Evolutionary conservation across 2,797 vertebrate genomes (phyloP), one percentile per base, ranked within the genome.

Genomic region (Pipistrellus kuhlii): DNA sequence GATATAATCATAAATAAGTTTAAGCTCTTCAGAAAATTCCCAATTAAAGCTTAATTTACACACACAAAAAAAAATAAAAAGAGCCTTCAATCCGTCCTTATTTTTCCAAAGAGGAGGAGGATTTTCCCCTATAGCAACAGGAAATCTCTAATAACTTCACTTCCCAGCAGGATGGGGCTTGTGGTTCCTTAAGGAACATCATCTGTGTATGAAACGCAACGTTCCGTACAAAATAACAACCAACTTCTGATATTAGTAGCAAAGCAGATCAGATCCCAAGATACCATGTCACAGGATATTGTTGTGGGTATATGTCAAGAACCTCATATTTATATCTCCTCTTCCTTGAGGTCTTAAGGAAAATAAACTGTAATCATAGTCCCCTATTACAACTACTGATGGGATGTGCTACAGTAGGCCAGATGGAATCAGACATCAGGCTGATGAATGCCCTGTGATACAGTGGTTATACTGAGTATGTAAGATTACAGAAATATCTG

Each of bases 141-240:
- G 32, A 88, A 84, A 77, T 83, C 59, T 78, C 46, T 64, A 89
- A 71, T 35, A 75, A 75, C 30, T 80, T 93, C 30, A 88, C 87
- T 93, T 86, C 66, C 32, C 55, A 88, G 55, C 32, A 85, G 38
- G 35, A 90, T 3, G 12, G 20, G 38, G 46, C 41, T 71, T 32
- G 30, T 82, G 18, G 41, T 48, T 83, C 25, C n/a, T 30, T 78
- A 87, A 51, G 20, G 83, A 93, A 35, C 15, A 77, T 87, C 25
- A 57, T 46, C 71, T 78, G 15, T 71, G 25, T 75, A 57, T 30
- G 66, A 85, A 73, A 78, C 8, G 32, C 27, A 15, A 23, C 85
- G 21, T 73, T 78, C 32, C 77, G 23, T 20, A 85, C 30, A 68
- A 85, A 85, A 59, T 0, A 62, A 35, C 85, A 69, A 59, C 32